phyloP scores from a whole-genome alignment of 30 jellyfish, hydroid and myxozoan genomes.

The Cassiopea xamachana region DNA sequence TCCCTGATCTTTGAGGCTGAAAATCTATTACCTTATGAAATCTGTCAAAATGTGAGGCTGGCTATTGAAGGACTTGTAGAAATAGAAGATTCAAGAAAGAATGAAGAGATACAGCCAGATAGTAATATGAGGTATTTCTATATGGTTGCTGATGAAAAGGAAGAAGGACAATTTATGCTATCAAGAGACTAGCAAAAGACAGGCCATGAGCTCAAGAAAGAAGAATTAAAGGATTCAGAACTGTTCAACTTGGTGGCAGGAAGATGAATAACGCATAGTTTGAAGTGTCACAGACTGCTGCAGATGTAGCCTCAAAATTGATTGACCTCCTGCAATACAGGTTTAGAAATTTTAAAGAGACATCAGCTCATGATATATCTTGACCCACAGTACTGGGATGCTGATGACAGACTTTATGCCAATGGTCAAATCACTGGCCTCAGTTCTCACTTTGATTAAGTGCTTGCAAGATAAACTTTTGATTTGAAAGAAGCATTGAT shows the following conservation, averaged over 20 bases:
- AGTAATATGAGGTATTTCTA: not conserved
- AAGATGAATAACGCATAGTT: not conserved
- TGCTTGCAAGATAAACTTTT: not conserved
- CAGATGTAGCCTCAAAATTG: not conserved
- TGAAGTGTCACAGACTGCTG: not conserved
- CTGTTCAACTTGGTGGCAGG: not conserved
- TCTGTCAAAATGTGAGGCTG: not conserved
- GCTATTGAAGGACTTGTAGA: not conserved
- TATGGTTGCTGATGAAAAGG: not conserved
- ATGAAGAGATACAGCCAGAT: not conserved
- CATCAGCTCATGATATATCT: constrained; percentile 20
- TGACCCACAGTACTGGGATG: constrained; percentile 24
- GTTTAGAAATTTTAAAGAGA: not conserved
- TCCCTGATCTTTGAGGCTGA: not conserved
- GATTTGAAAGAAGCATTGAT: constrained; percentile 8
- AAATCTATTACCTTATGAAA: not conserved
- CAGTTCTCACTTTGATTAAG: constrained; percentile 12
- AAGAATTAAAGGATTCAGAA: not conserved
- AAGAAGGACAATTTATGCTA: not conserved
- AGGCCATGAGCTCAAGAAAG: not conserved
- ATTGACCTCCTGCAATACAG: not conserved
- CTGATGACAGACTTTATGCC: constrained; percentile 1
- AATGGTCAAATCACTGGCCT: not conserved
- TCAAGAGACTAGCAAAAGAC: not conserved
- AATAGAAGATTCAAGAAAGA: not conserved